Evolutionary conservation across 1,140 invertebrate species (phyloP), one percentile per base, ranked within the genome.

Genomic region (roundworm (Caenorhabditis elegans)): DNA sequence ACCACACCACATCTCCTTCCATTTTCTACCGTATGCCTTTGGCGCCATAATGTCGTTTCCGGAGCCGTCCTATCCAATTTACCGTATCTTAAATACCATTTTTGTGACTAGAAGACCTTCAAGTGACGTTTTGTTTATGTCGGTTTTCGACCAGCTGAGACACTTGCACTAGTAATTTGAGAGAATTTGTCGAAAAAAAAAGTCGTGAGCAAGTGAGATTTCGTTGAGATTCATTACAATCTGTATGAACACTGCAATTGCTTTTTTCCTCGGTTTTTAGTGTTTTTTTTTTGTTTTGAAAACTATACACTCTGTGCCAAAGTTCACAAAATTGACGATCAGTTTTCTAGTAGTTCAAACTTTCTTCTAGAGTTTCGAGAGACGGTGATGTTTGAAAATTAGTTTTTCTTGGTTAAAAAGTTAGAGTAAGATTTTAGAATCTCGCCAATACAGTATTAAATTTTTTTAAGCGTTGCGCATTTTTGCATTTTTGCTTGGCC

Each of bases 131-230:
- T 39, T 70, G 17, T 70, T 24, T 70, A 39, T 70, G 36, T 70
- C 60, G 34, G 39, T 70, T 70, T 70, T 70, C 60, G 60, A 28
- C 60, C 60, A 70, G 60, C 60, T 70, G 60, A 70, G 60, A 39
- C 60, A 70, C 34, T 70, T 17, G 60, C 28, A 70, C n/a, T n/a
- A n/a, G 60, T 70, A 70, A 70, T 70, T 70, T 70, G 60, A 70
- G 60, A 70, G 60, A 70, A 34, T 24, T 39, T 70, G 60, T 70
- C 60, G 60, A 70, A 70, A 70, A 60, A 70, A 34, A 31, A n/a
- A n/a, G n/a, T n/a, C 60, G n/a, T 70, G 60, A 70, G 60, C 60
- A 39, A 70, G 34, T 43, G 17, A 70, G 34, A 70, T 70, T 39
- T 43, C 15, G 34, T 26, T 31, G 28, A 70, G n/a, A 43, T 70